These are phyloP conservation scores for Percopsis transmontana DNA, from an alignment of 2,113 vertebrate species.

Conservation along the genomic window DNA sequence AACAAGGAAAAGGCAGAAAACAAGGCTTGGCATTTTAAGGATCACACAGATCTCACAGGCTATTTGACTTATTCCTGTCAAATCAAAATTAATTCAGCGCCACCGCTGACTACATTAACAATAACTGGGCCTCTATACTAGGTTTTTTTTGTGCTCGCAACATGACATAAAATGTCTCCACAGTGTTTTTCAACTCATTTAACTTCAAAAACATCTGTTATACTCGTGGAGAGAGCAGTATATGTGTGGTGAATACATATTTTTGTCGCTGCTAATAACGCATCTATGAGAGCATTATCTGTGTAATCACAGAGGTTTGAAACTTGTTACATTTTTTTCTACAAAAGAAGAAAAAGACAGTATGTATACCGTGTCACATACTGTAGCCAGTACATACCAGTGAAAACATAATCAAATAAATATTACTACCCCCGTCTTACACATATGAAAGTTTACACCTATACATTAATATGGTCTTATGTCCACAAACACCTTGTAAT, in stretches of 20 bases:
- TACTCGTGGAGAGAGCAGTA: neutral
- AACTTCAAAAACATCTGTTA: neutral
- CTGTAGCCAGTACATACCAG: conserved; percentile 25
- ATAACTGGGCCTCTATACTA: no score
- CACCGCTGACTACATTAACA: neutral
- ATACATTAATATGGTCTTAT: no score
- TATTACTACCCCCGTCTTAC: no score
- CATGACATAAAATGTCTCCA: conserved; percentile 15
- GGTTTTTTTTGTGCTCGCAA: conserved; percentile 22
- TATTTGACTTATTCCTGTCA: neutral
- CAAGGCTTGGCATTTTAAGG: neutral
- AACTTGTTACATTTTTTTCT: conserved; percentile 5
- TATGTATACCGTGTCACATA: no score
- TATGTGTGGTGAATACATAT: conserved; percentile 27
- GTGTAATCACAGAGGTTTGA: conserved; percentile 58
- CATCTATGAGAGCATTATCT: conserved; percentile 48
- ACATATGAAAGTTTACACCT: no score
- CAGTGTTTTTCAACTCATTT: conserved; percentile 19
- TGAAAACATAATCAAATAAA: no score
- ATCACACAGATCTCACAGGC: neutral
- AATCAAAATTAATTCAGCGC: conserved; percentile 14
- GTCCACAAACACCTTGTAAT: no score
- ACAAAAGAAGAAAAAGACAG: no score
- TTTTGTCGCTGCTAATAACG: conserved; percentile 26
- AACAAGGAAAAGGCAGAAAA: conserved; percentile 5